These are phyloP conservation scores for Botia kubotai DNA, from an alignment of 2,797 vertebrate genomes.

Conservation along the genomic window DNA sequence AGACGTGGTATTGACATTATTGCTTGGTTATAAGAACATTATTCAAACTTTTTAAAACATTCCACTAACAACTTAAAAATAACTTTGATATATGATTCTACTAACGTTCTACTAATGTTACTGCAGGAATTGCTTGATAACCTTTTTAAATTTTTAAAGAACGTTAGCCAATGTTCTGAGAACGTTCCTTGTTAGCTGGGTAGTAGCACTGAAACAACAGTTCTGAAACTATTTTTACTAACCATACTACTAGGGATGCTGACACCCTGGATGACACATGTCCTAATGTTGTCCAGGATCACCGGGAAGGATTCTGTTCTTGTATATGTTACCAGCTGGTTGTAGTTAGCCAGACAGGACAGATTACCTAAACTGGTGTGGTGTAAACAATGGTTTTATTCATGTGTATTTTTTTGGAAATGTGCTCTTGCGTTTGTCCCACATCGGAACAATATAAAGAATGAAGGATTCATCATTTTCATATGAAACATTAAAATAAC, in stretches of 20 bases:
- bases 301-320: constrained; percentile 66
- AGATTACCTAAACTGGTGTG: constrained; percentile 73
- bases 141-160: too few relatives aligned
- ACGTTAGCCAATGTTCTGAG: too few relatives aligned
- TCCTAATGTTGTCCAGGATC: constrained; percentile 72
- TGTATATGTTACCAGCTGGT: constrained; percentile 71
- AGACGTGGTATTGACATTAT: too few relatives aligned
- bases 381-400: background rate
- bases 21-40: too few relatives aligned
- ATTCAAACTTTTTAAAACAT: too few relatives aligned
- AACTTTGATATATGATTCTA: too few relatives aligned
- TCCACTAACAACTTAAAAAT: too few relatives aligned
- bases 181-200: too few relatives aligned
- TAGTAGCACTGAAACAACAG: background rate
- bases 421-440: too few relatives aligned
- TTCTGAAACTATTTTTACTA: constrained; percentile 3
- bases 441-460: too few relatives aligned
- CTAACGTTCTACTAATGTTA: too few relatives aligned
- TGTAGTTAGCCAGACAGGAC: constrained; percentile 73
- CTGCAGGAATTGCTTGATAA: too few relatives aligned
- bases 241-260: constrained; percentile 76
- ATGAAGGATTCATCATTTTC: background rate
- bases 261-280: constrained; percentile 67
- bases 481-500: background rate
- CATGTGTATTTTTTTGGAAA: background rate